Percentiles rank a stretch among this genome's conserved stretches.
These are phyloP conservation scores for Propithecus deckenii DNA, from an alignment of 2,797 vertebrate species.

Conservation along the genomic window DNA sequence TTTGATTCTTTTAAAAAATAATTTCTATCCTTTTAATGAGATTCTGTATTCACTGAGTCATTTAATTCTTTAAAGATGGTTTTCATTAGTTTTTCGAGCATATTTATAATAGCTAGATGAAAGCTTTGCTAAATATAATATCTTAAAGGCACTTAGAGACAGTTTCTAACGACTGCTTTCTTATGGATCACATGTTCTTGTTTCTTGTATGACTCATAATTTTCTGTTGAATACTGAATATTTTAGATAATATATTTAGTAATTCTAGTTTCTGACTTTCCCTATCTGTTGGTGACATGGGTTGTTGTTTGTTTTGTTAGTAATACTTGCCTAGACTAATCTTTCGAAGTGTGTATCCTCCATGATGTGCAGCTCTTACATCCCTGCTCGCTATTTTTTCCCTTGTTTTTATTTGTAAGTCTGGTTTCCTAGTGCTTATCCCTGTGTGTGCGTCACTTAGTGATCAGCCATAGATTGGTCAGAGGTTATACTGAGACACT, in stretches of 20 bases:
- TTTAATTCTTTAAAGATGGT: neutral
- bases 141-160: neutral
- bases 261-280: neutral
- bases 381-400: neutral
- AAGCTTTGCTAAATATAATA: neutral
- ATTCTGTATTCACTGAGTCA: neutral
- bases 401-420: neutral
- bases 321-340: neutral
- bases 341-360: neutral
- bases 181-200: neutral
- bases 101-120: constrained; percentile 6
- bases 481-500: neutral
- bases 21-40: neutral
- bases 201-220: neutral
- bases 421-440: neutral
- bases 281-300: neutral
- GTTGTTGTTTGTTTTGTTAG: neutral
- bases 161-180: neutral
- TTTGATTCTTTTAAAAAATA: neutral
- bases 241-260: neutral
- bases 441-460: neutral
- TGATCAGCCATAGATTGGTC: neutral
- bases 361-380: neutral
- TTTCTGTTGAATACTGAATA: neutral
- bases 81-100: neutral